Base-by-base conservation (phyloP, 2,113 vertebrate genomes). In the Geococcyx californianus region DNA sequence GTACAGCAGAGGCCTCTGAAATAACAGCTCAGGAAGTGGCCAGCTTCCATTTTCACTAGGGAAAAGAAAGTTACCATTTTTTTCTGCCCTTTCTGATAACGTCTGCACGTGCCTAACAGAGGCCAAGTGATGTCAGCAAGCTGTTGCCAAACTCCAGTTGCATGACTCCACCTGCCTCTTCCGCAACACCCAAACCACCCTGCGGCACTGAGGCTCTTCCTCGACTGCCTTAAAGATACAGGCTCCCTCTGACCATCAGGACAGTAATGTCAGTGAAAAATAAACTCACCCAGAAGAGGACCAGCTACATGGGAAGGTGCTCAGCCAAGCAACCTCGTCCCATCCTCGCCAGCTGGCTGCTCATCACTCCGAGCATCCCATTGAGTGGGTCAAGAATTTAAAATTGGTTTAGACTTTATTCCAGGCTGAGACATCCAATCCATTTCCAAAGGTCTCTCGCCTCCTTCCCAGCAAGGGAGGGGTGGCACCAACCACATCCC, bases 121-220 rank as follows among this genome's bases (percentile, higher is more conserved):
- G 45, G 25, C 21, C 55, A 73, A 68, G 62, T 1, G 38, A 47
- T 21, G 33, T 25, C 0, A 0, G 29, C 4, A 21, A 76, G 54
- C 31, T 16, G 45, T 31, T 58, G 85, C 40, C 45, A 56, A 67
- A 56, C 7, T 21, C 25, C 82, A 54, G 58, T 44, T 55, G 59
- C 25, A 3, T 0, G 0, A 59, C 34, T 76, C 49, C 80, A 54
- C 13, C 28, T 73, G 51, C 66, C 28, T 60, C 54, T 84, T 73
- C 69, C 40, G 13, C 40, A 89, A 3, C 59, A 60, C 31, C 20
- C 72, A n/a, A 0, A 0, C 10, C 62, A 21, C 42, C 3, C 0
- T 13, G 23, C 7, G 31, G n/a, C 68, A 31, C 64, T 5, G 14
- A 47, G 63, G 16, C 26, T 87, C 66, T 56, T 56, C 56, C 52